Evolutionary conservation across 2,888 invertebrate species (phyloP).

Genomic region (Slavum lentiscoides): DNA sequence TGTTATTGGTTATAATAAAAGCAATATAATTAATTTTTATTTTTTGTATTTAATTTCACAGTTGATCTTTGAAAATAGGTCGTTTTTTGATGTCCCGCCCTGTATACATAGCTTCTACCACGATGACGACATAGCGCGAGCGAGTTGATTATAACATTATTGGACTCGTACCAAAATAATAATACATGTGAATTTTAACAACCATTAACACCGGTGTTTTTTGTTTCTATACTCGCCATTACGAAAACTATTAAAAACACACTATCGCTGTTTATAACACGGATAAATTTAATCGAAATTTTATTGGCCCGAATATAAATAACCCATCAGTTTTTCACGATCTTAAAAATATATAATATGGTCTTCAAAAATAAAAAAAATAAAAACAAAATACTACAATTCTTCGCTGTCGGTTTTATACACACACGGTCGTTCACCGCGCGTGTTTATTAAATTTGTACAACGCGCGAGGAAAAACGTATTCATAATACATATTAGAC

Average conservation of each 20-base stretch:
- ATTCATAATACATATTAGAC: too few species aligned
- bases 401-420: not conserved
- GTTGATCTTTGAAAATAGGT: too few species aligned
- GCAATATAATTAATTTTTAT: too few species aligned
- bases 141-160: not conserved
- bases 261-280: not conserved
- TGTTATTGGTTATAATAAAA: too few species aligned
- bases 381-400: not conserved
- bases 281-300: not conserved
- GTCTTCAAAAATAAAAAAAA: not conserved
- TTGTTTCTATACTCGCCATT: not conserved
- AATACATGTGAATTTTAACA: not conserved
- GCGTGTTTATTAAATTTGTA: not conserved
- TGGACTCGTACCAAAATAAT: conserved; percentile 5
- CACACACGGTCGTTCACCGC: not conserved
- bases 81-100: too few species aligned
- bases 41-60: too few species aligned
- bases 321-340: conserved; percentile 12
- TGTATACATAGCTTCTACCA: too few species aligned
- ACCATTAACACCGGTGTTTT: not conserved
- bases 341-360: conserved; percentile 13
- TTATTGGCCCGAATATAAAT: not conserved
- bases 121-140: not conserved
- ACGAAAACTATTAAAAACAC: not conserved
- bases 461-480: not conserved